Base-by-base conservation (phyloP, 2,797 vertebrate genomes). In the Platalea minor region DNA sequence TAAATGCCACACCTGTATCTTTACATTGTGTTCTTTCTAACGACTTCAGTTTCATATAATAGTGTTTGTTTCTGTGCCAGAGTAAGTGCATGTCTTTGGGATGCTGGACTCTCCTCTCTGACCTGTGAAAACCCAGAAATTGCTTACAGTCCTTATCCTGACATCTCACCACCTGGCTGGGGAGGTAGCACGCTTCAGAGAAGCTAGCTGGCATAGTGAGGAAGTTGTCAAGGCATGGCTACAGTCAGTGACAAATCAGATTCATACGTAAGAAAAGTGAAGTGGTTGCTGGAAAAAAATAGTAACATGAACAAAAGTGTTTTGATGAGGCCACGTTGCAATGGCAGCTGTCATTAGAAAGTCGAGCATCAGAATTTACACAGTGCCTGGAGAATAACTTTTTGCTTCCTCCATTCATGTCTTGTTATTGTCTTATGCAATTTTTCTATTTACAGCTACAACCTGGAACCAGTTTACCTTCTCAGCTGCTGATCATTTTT, bases 281-380 rank as follows among this genome's bases (percentile, higher is more conserved):
- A 48, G 35, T 20, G 6, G 6, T 39, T 74, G 54, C 29, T 89
- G n/a, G 28, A 60, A 78, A 60, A 60, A 86, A 69, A 26, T 2
- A 81, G 18, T 39, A 63, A 41, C 14, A 9, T 13, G 18, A 59
- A 78, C 23, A 75, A 28, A 65, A 51, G 24, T 3, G 4, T 91
- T 86, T 75, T 46, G 31, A 37, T 0, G 2, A 41, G 41, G 13
- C n/a, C 23, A 35, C 0, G 0, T 35, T 85, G 18, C n/a, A 65
- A n/a, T 31, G 31, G 18, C 46, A 93, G 37, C 25, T 46, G 24
- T 45, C 19, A 35, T 60, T 46, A 33, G 16, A 20, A 64, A 79
- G 45, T 16, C 60, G 65, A 78, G 13, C 41, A 37, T 37, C 21
- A 45, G 25, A 54, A 35, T 78, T 77, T 74, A 74, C 39, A 35